Conservation (phyloP, 1,140 invertebrate species). For the Periplaneta americana region DNA sequence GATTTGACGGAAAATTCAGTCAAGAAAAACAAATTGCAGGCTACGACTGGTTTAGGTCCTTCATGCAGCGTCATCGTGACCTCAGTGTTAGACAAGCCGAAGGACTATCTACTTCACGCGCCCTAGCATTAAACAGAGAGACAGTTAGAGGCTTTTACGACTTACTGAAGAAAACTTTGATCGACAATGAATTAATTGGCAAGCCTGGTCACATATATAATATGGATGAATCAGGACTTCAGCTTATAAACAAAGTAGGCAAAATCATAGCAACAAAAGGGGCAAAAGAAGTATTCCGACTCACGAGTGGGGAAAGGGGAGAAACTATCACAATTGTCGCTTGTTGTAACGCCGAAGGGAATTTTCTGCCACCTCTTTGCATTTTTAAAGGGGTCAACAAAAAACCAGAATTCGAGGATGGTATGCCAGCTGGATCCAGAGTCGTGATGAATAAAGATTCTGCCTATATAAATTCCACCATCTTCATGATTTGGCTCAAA, state of each 20-base stretch:
- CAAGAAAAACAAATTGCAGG: too few species aligned
- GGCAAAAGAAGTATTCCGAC: not conserved
- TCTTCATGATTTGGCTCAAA: conserved; percentile 36
- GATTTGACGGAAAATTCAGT: too few species aligned
- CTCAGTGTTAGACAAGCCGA: too few species aligned
- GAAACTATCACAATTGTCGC: conserved; percentile 1
- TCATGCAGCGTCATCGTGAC: too few species aligned
- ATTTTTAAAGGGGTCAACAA: conserved; percentile 25
- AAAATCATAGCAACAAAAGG: conserved; percentile 18
- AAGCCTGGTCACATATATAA: conserved; percentile 12
- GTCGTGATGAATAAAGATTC: conserved; percentile 33
- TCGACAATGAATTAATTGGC: too few species aligned
- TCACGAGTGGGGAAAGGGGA: not conserved
- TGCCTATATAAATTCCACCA: conserved; percentile 31
- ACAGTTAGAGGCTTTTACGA: too few species aligned
- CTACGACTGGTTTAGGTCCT: too few species aligned
- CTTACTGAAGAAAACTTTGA: too few species aligned
- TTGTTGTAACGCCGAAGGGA: conserved; percentile 25
- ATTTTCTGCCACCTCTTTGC: conserved; percentile 24
- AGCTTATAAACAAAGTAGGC: conserved; percentile 27
- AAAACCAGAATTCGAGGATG: conserved; percentile 27
- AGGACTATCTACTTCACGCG: too few species aligned
- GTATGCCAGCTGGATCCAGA: conserved; percentile 26
- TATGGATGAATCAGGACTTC: conserved; percentile 29
- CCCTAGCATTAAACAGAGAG: too few species aligned